Evolutionary conservation across 2,113 vertebrate genomes (phyloP).

Genomic region (Poeciliopsis retropinna): DNA sequence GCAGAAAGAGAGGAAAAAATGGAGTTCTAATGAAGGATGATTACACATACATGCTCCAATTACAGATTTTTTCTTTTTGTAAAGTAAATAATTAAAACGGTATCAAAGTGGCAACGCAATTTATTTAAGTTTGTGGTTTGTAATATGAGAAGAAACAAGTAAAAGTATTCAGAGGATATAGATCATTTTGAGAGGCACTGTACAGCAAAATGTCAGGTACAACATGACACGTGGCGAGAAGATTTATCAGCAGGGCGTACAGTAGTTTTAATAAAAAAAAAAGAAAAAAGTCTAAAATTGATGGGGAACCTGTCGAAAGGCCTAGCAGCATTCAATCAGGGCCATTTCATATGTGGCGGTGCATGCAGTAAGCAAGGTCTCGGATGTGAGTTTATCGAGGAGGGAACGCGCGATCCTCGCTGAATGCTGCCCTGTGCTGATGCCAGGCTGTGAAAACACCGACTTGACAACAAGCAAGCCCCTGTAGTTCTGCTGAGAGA

Average conservation of each 20-base stretch:
- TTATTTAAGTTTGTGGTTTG: not conserved
- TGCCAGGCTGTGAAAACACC: constrained; percentile 79
- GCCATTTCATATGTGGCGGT: constrained; percentile 40
- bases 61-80: too few relatives aligned
- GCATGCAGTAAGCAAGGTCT: constrained; percentile 20
- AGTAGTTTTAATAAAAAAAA: constrained; percentile 35
- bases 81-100: too few relatives aligned
- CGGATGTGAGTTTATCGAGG: constrained; percentile 62
- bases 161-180: not conserved
- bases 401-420: constrained; percentile 52
- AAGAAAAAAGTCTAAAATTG: constrained; percentile 15
- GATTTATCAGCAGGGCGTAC: constrained; percentile 17
- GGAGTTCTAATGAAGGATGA: not conserved
- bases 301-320: constrained; percentile 20
- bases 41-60: not conserved
- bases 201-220: not conserved
- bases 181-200: not conserved
- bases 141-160: not conserved
- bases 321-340: constrained; percentile 41
- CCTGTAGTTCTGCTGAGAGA: constrained; percentile 70
- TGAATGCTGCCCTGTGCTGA: constrained; percentile 74
- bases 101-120: too few relatives aligned
- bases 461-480: constrained; percentile 74
- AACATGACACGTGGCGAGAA: constrained; percentile 14
- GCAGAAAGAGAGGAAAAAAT: too few relatives aligned